These are phyloP conservation scores for Brenthis ino DNA, from an alignment of 2,888 invertebrate species.

Conservation along the genomic window DNA sequence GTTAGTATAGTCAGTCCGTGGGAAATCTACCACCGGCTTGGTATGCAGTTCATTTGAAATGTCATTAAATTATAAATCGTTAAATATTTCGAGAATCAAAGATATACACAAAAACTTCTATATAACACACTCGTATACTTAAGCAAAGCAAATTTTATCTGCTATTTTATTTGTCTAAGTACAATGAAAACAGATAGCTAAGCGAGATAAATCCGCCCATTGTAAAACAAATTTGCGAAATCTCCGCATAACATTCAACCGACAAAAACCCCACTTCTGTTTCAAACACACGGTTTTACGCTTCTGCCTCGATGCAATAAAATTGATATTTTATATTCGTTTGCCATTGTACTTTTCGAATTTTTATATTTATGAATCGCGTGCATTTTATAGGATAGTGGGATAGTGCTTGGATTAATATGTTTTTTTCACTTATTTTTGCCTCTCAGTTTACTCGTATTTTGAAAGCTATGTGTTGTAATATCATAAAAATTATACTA, in stretches of 20 bases:
- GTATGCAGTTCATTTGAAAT: too few relatives aligned
- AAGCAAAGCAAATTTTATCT: background rate
- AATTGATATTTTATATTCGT: slow-evolving; percentile 35
- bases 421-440: background rate
- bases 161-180: background rate
- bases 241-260: slow-evolving; percentile 6
- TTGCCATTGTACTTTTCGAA: slow-evolving; percentile 8
- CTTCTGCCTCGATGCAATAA: slow-evolving; percentile 28
- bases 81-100: too few relatives aligned
- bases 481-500: too few relatives aligned
- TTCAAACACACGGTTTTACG: slow-evolving; percentile 31
- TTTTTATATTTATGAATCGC: slow-evolving; percentile 23
- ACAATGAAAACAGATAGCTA: background rate
- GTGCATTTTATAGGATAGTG: slow-evolving; percentile 16
- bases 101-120: too few relatives aligned
- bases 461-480: too few relatives aligned
- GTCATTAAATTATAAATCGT: too few relatives aligned
- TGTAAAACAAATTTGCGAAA: slow-evolving; percentile 3
- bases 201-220: background rate
- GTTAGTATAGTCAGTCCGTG: too few relatives aligned
- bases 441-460: too few relatives aligned
- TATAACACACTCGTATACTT: too few relatives aligned
- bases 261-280: slow-evolving; percentile 16
- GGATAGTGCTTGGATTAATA: background rate
- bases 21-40: too few relatives aligned